Base-by-base conservation (phyloP, 2,888 invertebrate species). In the Diachrysia chrysitis region DNA sequence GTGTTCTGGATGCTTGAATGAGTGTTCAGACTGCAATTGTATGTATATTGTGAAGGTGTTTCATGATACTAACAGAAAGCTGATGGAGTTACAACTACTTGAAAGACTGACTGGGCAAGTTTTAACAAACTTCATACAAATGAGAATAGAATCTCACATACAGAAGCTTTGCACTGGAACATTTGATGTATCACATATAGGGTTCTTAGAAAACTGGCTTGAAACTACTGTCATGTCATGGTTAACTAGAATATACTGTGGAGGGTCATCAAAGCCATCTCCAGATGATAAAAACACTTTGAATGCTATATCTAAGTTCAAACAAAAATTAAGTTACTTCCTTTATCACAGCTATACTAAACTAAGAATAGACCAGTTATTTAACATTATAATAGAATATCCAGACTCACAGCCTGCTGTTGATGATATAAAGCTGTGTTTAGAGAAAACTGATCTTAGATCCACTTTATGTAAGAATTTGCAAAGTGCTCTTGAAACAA, bases 371-470 rank as follows among this genome's bases (percentile, higher is more conserved):
- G 97, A 98, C 80, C 98, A 99, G 89, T 96, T 99, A 61, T 99
- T 99, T 89, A 98, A 98, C 86, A 99, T 99, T 69, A 98, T 99
- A 64, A 99, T 99, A 96, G 99, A 99, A 90, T 99, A 98, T 94
- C 99, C 99, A 0, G 99, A 99, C 82, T 99, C 99, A 0, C 97
- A 98, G 84, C 98, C 99, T 19, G 98, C 99, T 1, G 96, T 99
- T 46, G 97, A 98, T 90, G 99, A 99, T 89, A 96, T 99, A 29
- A 97, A 97, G 83, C 91, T 97, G 29, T 99, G 99, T 87, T 95
- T 99, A 82, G 97, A 97, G 80, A 97, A 98, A 90, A 98, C 98
- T 16, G 98, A 98, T 90, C 93, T 99, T 69, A 96, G 98, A 73
- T 94, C 96, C 53, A 96, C 97, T 76, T 93, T 99, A n/a, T 97